Evolutionary conservation across 2,797 vertebrate species (phyloP).

Genomic region (Sebastes baramenuke): DNA sequence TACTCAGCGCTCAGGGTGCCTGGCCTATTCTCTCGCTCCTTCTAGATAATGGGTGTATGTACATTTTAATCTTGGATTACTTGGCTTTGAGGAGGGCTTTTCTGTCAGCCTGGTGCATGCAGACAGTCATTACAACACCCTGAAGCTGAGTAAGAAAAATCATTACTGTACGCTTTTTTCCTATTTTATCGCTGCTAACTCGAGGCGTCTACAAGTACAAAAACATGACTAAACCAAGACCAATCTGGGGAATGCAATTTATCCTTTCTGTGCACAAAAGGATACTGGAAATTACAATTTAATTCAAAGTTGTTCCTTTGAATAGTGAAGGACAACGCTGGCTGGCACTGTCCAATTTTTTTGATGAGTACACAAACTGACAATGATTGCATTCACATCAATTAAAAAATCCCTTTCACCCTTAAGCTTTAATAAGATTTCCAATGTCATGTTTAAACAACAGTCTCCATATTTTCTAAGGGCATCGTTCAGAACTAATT

Average conservation of each 20-base stretch:
- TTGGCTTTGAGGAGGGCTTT: slow-evolving; percentile 46
- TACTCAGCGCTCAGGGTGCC: slow-evolving; percentile 41
- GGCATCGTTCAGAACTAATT: slow-evolving; percentile 65
- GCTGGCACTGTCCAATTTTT: slow-evolving; percentile 1
- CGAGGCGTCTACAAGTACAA: slow-evolving; percentile 16
- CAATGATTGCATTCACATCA: slow-evolving; percentile 44
- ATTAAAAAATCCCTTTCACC: slow-evolving; percentile 41
- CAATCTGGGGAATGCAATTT: slow-evolving; percentile 4
- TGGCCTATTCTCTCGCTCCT: slow-evolving; percentile 42
- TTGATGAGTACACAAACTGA: slow-evolving; percentile 40
- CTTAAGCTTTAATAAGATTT: slow-evolving; percentile 49
- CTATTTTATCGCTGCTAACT: slow-evolving; percentile 33
- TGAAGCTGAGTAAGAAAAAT: slow-evolving; percentile 47
- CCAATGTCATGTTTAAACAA: slow-evolving; percentile 69
- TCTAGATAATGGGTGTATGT: slow-evolving; percentile 67
- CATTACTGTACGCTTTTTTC: slow-evolving; percentile 31
- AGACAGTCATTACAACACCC: slow-evolving; percentile 46
- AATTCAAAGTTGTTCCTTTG: background rate
- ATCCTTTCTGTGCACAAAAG: slow-evolving; percentile 5
- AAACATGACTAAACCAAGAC: background rate
- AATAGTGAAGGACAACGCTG: slow-evolving; percentile 10
- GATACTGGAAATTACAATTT: background rate
- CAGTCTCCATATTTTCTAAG: slow-evolving; percentile 53
- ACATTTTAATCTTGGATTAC: slow-evolving; percentile 77
- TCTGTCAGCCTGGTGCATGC: slow-evolving; percentile 29